Base-by-base conservation (phyloP, 2,888 invertebrate species). In the Orthosia gracilis region DNA sequence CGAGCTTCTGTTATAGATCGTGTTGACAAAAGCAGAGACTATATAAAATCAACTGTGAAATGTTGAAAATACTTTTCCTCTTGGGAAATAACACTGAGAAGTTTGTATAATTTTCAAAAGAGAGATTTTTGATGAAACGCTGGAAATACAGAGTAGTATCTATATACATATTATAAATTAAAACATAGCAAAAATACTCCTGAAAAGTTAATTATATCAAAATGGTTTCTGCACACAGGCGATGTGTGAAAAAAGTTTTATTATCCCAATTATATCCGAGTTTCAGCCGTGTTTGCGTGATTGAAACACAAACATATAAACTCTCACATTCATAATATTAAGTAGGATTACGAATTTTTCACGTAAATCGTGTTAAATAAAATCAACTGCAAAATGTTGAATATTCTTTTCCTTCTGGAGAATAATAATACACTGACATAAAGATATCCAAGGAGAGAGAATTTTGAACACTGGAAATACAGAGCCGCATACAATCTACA, bases 151-250 rank as follows among this genome's bases (percentile, higher is more conserved):
- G 0, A 59, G 5, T 40, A 40, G 11, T 31, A 31, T 7, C 31
- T 40, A 9, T 1, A 69, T 7, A 50, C 18, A n/a, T 17, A 49
- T 13, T 21, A 54, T 40, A 9, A 40, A 1, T 7, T 40, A 40
- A 40, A 9, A 9, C 49, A n/a, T n/a, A 21, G 23, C 18, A 61
- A 68, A 52, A 5, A 1, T 23, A 64, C 9, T 5, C 21, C 13
- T 58, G 45, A n/a, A 31, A 58, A 64, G 23, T 70, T 68, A 68
- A 76, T 73, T 68, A 61, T 40, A 68, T 62, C 15, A 76, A 71
- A 63, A 26, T 26, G 5, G 0, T 31, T 31, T 31, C 31, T 31
- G 31, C 31, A 31, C 31, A 7, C 31, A 31, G 31, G 31, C 31
- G 5, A n/a, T 31, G 31, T 9, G 7, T 31, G 9, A 40, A 40